Evolutionary conservation across 2,888 invertebrate genomes (phyloP).

Genomic region (Ochropleura plecta): DNA sequence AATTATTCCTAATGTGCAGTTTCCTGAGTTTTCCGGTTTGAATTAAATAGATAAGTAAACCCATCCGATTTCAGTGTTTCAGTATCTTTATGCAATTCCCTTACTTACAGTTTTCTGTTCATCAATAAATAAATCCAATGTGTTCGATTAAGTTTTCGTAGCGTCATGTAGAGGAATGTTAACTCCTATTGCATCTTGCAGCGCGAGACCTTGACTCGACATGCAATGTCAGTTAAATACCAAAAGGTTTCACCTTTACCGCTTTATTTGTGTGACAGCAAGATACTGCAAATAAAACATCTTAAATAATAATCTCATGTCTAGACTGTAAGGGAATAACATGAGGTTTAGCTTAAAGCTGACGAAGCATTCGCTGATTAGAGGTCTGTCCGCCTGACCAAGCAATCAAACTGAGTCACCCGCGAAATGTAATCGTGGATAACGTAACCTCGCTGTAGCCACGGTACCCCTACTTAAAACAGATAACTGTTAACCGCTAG

Average conservation of each 20-base stretch:
- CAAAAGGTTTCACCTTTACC: slow-evolving; percentile 55
- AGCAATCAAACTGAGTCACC: slow-evolving; percentile 40
- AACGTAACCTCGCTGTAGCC: slow-evolving; percentile 22
- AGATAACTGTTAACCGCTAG: slow-evolving; percentile 39
- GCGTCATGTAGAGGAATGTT: slow-evolving; percentile 12
- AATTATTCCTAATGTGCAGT: background rate
- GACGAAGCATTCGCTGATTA: slow-evolving; percentile 37
- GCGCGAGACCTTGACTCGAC: slow-evolving; percentile 55
- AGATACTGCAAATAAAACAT: slow-evolving; percentile 21
- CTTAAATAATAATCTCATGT: slow-evolving; percentile 42
- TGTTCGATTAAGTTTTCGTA: slow-evolving; percentile 3
- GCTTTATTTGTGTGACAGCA: slow-evolving; percentile 19
- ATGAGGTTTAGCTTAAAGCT: slow-evolving; percentile 29
- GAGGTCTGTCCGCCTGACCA: slow-evolving; percentile 42
- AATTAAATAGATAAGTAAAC: background rate
- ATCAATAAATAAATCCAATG: background rate
- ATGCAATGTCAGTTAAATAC: slow-evolving; percentile 65
- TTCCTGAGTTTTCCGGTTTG: background rate
- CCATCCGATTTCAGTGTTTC: background rate
- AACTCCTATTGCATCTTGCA: slow-evolving; percentile 47
- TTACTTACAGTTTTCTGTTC: background rate
- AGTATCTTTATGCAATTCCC: background rate
- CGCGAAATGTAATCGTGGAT: slow-evolving; percentile 40
- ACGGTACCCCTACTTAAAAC: slow-evolving; percentile 31
- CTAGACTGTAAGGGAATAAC: slow-evolving; percentile 49